Conservation (phyloP, 2,113 vertebrate genomes). For the Geococcyx californianus region DNA sequence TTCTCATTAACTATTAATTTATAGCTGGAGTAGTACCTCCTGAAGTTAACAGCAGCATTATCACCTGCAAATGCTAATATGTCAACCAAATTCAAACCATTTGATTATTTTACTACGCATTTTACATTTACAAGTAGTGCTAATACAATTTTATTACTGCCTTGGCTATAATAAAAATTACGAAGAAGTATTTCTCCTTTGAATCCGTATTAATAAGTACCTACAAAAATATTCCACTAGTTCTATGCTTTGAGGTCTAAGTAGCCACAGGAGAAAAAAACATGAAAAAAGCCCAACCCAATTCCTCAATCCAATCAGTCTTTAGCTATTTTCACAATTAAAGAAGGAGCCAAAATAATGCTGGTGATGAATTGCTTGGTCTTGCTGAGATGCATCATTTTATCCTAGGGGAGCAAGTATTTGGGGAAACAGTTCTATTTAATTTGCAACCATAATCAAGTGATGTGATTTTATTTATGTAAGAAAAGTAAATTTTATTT, state of each 20-base stretch:
- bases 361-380: neutral
- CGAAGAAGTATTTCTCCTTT: neutral
- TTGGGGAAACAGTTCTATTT: slow-evolving; percentile 20
- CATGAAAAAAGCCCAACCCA: neutral
- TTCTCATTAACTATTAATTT: neutral
- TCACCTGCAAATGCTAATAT: neutral
- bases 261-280: neutral
- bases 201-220: neutral
- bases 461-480: slow-evolving; percentile 24
- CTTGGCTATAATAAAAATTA: neutral
- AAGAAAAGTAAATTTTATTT: slow-evolving; percentile 24
- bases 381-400: slow-evolving; percentile 16
- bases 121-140: neutral
- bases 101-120: neutral
- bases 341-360: neutral
- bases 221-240: neutral
- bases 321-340: slow-evolving; percentile 21
- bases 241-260: neutral
- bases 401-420: neutral
- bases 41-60: neutral
- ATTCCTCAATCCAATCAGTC: neutral
- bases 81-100: neutral
- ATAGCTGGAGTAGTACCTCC: neutral
- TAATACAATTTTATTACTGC: neutral
- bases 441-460: slow-evolving; percentile 14